These are phyloP conservation scores for Drosophila teissieri DNA, from an alignment of 1,140 invertebrate species.

Conservation along the genomic window DNA sequence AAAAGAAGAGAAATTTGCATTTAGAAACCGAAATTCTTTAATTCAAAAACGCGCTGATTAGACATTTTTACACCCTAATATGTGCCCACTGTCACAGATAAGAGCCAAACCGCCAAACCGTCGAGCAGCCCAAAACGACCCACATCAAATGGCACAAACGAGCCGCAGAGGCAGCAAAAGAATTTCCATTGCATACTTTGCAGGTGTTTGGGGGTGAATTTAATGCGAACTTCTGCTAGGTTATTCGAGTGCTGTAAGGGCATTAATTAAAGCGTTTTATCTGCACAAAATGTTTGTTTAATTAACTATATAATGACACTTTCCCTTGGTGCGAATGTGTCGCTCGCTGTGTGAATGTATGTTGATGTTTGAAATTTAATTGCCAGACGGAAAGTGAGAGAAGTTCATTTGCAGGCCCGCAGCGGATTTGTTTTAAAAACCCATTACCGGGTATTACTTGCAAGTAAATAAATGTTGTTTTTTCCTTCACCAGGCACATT, in stretches of 20 bases:
- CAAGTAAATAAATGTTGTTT: constrained; percentile 78
- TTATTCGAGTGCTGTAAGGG: constrained; percentile 36
- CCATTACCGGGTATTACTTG: constrained; percentile 80
- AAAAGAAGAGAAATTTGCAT: neutral
- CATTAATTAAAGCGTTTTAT: constrained; percentile 78
- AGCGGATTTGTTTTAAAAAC: constrained; percentile 82
- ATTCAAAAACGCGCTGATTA: neutral
- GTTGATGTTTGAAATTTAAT: constrained; percentile 80
- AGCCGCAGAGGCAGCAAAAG: constrained; percentile 15
- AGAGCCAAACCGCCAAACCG: constrained; percentile 7
- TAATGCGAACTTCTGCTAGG: constrained; percentile 43
- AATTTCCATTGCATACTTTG: constrained; percentile 62
- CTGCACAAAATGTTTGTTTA: constrained; percentile 76
- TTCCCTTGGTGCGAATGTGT: constrained; percentile 4
- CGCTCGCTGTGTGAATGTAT: constrained; percentile 5
- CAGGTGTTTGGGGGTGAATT: constrained; percentile 51
- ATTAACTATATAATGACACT: constrained; percentile 75
- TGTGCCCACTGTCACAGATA: neutral
- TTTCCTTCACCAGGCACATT: constrained; percentile 8
- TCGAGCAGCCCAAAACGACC: constrained; percentile 13
- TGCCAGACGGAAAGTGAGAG: constrained; percentile 31
- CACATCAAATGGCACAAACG: constrained; percentile 8
- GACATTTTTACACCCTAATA: neutral
- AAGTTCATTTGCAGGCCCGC: constrained; percentile 64
- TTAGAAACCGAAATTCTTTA: neutral